phyloP scores from a whole-genome alignment of 2,888 invertebrate species.

The Syrista parreyssii region DNA sequence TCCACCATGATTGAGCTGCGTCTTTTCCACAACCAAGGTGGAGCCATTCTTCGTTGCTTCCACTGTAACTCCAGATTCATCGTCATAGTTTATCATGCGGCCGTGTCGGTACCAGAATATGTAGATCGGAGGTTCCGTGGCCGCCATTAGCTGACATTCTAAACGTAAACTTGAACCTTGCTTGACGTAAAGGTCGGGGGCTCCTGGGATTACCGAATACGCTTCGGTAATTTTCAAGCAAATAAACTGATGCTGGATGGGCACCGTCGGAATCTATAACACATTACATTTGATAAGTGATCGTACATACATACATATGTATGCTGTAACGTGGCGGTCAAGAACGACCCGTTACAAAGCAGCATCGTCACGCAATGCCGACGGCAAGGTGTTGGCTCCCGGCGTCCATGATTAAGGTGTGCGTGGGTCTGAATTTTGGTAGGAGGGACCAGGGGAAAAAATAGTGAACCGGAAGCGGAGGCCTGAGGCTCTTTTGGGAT shows the following conservation, averaged over 20 bases:
- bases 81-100: conserved; percentile 87
- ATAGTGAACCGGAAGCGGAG: too few relatives aligned
- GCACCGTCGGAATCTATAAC: conserved; percentile 19
- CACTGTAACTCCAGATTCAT: conserved; percentile 68
- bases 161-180: conserved; percentile 78
- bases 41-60: conserved; percentile 63
- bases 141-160: conserved; percentile 76
- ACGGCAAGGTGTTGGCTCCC: too few relatives aligned
- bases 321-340: too few relatives aligned
- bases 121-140: conserved; percentile 77
- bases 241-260: conserved; percentile 42
- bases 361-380: too few relatives aligned
- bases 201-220: conserved; percentile 77
- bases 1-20: conserved; percentile 57
- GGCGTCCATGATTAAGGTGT: too few relatives aligned
- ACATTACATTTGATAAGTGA: neutral
- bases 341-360: too few relatives aligned
- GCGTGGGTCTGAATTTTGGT: too few relatives aligned
- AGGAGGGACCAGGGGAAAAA: too few relatives aligned
- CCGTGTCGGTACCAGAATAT: conserved; percentile 88
- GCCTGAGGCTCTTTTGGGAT: too few relatives aligned
- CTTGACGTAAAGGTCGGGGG: conserved; percentile 78
- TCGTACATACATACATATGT: too few relatives aligned
- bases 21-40: conserved; percentile 51
- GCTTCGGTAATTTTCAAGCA: conserved; percentile 70